Percentiles rank a stretch among this genome's conserved stretches.
These are phyloP conservation scores for Ochlodes sylvanus DNA, from an alignment of 2,888 invertebrate genomes.

Conservation along the genomic window DNA sequence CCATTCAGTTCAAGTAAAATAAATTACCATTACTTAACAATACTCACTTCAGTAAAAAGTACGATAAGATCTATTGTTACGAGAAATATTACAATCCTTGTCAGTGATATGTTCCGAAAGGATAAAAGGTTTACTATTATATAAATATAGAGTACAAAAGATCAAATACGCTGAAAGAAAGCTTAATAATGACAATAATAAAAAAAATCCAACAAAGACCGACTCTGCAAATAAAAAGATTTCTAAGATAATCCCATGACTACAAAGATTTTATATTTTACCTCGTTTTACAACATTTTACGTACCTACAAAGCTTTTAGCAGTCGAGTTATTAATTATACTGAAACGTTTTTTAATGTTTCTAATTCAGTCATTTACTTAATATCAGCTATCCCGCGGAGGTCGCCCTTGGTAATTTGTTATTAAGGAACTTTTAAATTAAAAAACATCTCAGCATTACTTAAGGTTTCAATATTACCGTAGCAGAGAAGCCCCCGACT, in stretches of 20 bases:
- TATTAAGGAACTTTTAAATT: background rate
- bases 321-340: slow-evolving; percentile 15
- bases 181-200: slow-evolving; percentile 1
- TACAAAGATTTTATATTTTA: slow-evolving; percentile 9
- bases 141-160: background rate
- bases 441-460: too few species aligned
- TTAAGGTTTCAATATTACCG: too few species aligned
- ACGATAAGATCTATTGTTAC: background rate
- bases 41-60: too few species aligned
- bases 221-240: slow-evolving; percentile 10
- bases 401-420: background rate
- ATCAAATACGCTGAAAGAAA: background rate
- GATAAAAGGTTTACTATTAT: background rate
- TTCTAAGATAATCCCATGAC: slow-evolving; percentile 1
- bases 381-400: background rate
- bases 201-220: slow-evolving; percentile 6
- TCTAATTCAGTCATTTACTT: slow-evolving; percentile 6
- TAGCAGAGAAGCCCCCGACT: too few species aligned
- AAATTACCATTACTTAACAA: too few species aligned
- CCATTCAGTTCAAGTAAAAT: too few species aligned
- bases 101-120: background rate
- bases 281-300: slow-evolving; percentile 5
- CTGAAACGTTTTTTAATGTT: slow-evolving; percentile 14
- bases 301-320: slow-evolving; percentile 19
- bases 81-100: background rate